phyloP scores from a whole-genome alignment of 2,888 invertebrate species.

The Fabriciana adippe region DNA sequence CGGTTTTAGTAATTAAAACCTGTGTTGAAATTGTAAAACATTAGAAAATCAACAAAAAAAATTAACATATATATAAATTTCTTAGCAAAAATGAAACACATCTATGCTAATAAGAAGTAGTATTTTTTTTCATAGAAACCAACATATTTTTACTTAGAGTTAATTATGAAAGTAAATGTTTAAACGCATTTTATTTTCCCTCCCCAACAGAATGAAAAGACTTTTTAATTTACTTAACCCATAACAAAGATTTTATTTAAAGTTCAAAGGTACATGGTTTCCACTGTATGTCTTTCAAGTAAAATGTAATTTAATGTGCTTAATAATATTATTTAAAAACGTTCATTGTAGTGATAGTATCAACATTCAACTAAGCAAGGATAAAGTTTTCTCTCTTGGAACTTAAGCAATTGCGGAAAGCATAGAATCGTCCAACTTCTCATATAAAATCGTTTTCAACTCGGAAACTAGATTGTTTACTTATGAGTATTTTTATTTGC shows the following conservation, averaged over 20 bases:
- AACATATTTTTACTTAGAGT: background rate
- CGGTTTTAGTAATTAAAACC: constrained; percentile 14
- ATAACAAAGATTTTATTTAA: background rate
- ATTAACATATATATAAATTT: background rate
- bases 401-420: constrained; percentile 20
- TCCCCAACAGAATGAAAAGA: background rate
- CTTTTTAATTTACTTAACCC: background rate
- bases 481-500: constrained; percentile 25
- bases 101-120: background rate
- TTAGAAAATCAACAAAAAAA: background rate
- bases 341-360: constrained; percentile 1
- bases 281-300: too few species aligned
- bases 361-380: constrained; percentile 13
- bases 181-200: constrained; percentile 1
- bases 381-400: constrained; percentile 22
- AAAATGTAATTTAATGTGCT: too few species aligned
- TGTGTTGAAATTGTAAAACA: background rate
- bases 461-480: constrained; percentile 26
- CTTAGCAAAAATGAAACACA: background rate
- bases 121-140: too few species aligned
- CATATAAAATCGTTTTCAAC: constrained; percentile 29
- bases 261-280: background rate
- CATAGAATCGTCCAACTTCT: constrained; percentile 26
- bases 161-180: constrained; percentile 12
- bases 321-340: too few species aligned